Evolutionary conservation across 2,113 vertebrate genomes (phyloP).

Genomic region (Pyrgilauda ruficollis): DNA sequence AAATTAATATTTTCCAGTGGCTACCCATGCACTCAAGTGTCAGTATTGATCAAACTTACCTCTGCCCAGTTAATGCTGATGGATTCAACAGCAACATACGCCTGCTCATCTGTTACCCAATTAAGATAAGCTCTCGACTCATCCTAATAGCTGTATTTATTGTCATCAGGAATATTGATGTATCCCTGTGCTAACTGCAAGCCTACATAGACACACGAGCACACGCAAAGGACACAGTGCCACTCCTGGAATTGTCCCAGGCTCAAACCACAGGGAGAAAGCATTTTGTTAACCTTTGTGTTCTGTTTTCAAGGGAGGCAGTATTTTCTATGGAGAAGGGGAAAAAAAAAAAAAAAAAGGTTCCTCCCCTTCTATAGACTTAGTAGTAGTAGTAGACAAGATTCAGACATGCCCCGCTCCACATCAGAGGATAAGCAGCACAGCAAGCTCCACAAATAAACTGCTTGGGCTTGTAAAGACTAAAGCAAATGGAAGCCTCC

Average conservation of each 20-base stretch:
- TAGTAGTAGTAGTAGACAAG: background rate
- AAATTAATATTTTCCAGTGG: conserved; percentile 75
- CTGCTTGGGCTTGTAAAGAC: background rate
- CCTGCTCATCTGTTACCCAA: conserved; percentile 79
- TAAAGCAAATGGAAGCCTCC: conserved; percentile 26
- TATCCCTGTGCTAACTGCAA: conserved; percentile 49
- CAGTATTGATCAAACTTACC: conserved; percentile 78
- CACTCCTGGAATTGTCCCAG: background rate
- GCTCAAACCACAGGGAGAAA: background rate
- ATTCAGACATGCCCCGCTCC: fast-evolving
- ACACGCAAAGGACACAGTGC: background rate
- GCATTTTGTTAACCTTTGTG: background rate
- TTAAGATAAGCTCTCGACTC: conserved; percentile 76
- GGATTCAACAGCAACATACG: conserved; percentile 70
- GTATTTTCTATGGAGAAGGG: background rate
- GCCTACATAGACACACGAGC: background rate
- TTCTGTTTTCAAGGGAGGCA: background rate
- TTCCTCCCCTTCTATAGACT: background rate
- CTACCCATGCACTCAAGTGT: conserved; percentile 71
- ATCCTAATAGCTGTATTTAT: conserved; percentile 77
- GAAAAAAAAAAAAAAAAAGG: background rate
- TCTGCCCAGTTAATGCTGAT: conserved; percentile 75
- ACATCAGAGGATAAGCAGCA: background rate
- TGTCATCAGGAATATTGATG: conserved; percentile 75
- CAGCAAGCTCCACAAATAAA: background rate